Evolutionary conservation across 2,797 vertebrate species (phyloP), one percentile per base, ranked within the genome.

Genomic region (Falco peregrinus): DNA sequence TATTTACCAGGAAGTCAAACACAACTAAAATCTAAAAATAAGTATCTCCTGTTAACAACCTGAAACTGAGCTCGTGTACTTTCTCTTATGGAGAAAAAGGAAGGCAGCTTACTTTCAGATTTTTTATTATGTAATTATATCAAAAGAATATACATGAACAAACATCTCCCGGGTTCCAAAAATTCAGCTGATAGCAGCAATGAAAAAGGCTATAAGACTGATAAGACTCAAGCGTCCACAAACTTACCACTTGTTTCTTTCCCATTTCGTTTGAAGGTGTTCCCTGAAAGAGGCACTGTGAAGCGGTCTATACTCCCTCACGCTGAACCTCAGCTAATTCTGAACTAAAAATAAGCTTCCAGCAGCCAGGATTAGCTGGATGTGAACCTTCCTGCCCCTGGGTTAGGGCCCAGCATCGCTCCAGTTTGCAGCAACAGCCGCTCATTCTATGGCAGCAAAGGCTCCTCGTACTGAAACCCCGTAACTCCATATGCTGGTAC

Each of bases 231-330:
- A 81, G 18, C 19, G 68, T 51, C 35, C 45, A 78, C 48, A 79
- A 51, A 97, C 98, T 99, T 97, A 99, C 99, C 98, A 85, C 96
- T 60, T 96, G 98, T 92, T 98, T 99, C 97, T 98, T 98, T 67
- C 98, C 98, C 98, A 98, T 99, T 79, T 84, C 73, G 93, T 87
- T 80, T 91, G 96, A 95, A 97, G 86, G 70, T 10, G n/a, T 68
- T 94, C 47, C 71, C 82, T 83, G 78, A 77, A 68, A 80, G 93
- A 96, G 91, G 90, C 48, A 54, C 87, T 68, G 65, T 87, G 88
- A 93, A 61, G 89, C 7, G 64, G 57, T 63, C 70, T 80, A 20
- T 73, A 79, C 84, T 95, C 53, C 79, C 60, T 93, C 81, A 96
- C 77, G 1, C 82, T 35, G 95, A 97, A 96, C 68, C 95, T 86